Conservation (phyloP, 2,113 vertebrate genomes). For the Plectropomus leopardus region DNA sequence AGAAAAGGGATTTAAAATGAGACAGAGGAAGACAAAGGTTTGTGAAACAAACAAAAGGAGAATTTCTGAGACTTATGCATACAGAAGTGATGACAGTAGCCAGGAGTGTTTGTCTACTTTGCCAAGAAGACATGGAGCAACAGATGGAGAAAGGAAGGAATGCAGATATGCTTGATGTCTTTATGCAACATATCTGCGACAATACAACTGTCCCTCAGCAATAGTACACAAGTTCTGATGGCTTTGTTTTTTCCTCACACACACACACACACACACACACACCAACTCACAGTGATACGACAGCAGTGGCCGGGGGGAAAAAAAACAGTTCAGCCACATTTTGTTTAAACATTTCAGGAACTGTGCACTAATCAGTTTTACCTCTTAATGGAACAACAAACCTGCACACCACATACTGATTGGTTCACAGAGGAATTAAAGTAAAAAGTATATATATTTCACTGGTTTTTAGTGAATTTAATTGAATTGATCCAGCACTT, state of each 20-base stretch:
- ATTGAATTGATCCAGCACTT: background rate
- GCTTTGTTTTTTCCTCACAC: constrained; percentile 6
- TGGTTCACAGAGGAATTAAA: background rate
- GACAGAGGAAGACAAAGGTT: background rate
- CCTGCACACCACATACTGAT: background rate
- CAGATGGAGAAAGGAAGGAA: constrained; percentile 2
- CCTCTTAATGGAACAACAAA: background rate
- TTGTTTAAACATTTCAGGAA: background rate
- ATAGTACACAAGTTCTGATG: background rate
- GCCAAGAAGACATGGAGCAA: constrained; percentile 9
- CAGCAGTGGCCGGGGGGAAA: background rate
- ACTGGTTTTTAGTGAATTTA: background rate
- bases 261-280: background rate
- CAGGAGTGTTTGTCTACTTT: constrained; percentile 18
- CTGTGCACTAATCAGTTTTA: background rate
- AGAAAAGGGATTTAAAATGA: background rate
- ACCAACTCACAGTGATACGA: background rate
- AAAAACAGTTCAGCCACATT: background rate
- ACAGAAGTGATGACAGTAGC: constrained; percentile 3
- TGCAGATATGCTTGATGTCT: background rate
- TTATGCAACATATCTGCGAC: background rate
- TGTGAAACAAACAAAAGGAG: background rate
- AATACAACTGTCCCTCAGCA: background rate
- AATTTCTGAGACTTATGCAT: background rate
- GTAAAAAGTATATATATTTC: background rate